A percentile compares a stretch with the other conserved stretches of the same genome.
Evolutionary conservation across 1,140 invertebrate species (phyloP).

Genomic region (Ceratosolen solmsi): DNA sequence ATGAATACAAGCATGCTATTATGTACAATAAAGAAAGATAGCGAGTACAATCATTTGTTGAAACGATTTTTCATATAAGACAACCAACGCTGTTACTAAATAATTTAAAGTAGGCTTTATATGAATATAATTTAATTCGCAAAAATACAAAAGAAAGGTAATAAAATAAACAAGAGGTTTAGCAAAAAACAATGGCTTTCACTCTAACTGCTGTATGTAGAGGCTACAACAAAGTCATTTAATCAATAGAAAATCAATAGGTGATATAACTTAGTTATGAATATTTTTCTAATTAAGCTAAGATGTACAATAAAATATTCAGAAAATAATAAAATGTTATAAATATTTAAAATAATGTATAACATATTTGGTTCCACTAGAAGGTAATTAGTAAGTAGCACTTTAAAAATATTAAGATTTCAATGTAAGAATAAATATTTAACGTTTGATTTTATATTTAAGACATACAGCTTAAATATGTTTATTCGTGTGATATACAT

Average conservation of each 20-base stretch:
- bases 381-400: not conserved
- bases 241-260: constrained; percentile 16
- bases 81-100: constrained; percentile 57
- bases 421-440: too few relatives aligned
- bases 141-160: constrained; percentile 34
- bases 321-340: not conserved
- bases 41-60: constrained; percentile 47
- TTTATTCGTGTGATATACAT: too few relatives aligned
- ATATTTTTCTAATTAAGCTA: not conserved
- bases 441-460: too few relatives aligned
- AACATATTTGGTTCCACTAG: not conserved
- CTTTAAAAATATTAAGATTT: not conserved
- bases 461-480: too few relatives aligned
- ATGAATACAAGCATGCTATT: constrained; percentile 67
- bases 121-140: constrained; percentile 37
- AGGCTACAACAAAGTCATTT: constrained; percentile 11
- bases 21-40: constrained; percentile 65
- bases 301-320: constrained; percentile 3
- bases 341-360: not conserved
- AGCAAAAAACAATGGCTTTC: constrained; percentile 19
- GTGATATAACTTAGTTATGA: constrained; percentile 18
- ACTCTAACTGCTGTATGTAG: not conserved
- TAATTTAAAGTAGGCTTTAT: constrained; percentile 58
- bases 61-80: constrained; percentile 58
- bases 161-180: constrained; percentile 28